Conservation (phyloP, 2,888 invertebrate species). For the Cryptus armator region DNA sequence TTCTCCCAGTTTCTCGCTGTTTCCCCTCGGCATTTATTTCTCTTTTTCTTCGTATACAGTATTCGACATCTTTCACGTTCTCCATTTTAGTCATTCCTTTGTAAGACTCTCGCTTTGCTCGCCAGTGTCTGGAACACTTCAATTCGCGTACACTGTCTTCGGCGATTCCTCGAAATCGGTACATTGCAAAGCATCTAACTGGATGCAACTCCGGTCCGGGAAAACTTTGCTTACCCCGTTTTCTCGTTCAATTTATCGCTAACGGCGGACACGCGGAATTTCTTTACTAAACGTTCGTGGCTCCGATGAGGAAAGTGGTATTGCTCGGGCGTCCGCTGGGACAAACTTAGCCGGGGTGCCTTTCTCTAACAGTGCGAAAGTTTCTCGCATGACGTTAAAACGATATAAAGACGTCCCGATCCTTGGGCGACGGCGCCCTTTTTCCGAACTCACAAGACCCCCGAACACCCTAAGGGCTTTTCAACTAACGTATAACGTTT, state of each 20-base stretch:
- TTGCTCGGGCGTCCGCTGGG: constrained; percentile 17
- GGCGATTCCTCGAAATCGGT: not conserved
- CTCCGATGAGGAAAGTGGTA: constrained; percentile 12
- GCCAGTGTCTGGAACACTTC: not conserved
- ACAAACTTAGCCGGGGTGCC: not conserved
- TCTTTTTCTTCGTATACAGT: constrained; percentile 68
- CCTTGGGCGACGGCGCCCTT: constrained; percentile 30
- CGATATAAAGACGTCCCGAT: constrained; percentile 43
- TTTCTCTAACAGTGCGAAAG: constrained; percentile 39
- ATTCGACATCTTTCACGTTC: constrained; percentile 41
- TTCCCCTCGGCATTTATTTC: constrained; percentile 33
- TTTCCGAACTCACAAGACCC: constrained; percentile 37
- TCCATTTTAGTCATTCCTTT: constrained; percentile 17
- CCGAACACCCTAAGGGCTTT: constrained; percentile 25
- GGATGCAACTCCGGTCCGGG: constrained; percentile 51
- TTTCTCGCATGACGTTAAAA: constrained; percentile 55
- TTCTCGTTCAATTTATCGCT: constrained; percentile 71
- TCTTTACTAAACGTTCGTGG: constrained; percentile 21
- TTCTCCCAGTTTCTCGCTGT: constrained; percentile 40
- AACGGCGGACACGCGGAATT: constrained; percentile 34
- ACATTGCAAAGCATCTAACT: constrained; percentile 51
- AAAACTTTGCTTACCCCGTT: constrained; percentile 74
- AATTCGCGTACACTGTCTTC: not conserved
- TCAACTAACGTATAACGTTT: constrained; percentile 20
- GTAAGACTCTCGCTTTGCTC: constrained; percentile 16